These are phyloP conservation scores for Pecten maximus DNA, from an alignment of 2,888 invertebrate species.

Conservation along the genomic window DNA sequence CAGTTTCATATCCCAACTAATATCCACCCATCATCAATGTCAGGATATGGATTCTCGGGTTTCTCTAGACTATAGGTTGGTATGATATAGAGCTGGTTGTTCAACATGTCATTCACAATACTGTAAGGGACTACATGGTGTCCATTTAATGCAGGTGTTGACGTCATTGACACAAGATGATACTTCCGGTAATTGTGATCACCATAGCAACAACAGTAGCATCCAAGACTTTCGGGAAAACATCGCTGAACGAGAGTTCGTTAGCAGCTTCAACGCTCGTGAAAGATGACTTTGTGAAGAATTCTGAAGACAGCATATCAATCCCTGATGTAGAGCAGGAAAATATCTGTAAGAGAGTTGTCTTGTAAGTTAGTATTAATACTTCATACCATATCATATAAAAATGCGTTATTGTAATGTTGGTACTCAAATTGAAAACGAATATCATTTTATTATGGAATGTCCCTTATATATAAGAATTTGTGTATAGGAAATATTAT, in stretches of 20 bases:
- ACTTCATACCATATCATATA: background rate
- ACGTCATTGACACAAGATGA: background rate
- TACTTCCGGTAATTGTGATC: background rate
- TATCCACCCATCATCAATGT: too few relatives aligned
- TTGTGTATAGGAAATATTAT: too few relatives aligned
- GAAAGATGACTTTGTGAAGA: background rate
- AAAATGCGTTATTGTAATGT: background rate
- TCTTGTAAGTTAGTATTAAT: background rate
- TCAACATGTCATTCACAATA: background rate
- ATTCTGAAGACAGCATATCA: background rate
- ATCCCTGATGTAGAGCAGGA: background rate
- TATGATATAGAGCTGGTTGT: background rate
- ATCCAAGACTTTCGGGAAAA: background rate
- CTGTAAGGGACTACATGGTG: background rate
- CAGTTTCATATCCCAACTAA: too few relatives aligned
- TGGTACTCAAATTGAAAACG: too few relatives aligned
- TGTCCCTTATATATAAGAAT: too few relatives aligned
- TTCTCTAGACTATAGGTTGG: too few relatives aligned
- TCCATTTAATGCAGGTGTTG: background rate
- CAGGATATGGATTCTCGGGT: too few relatives aligned
- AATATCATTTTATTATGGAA: background rate
- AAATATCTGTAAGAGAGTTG: background rate
- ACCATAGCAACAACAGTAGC: background rate
- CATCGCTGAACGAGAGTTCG: background rate
- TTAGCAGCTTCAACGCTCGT: background rate